Evolutionary conservation across 2,113 vertebrate genomes (phyloP).

Genomic region (Stegastes partitus): DNA sequence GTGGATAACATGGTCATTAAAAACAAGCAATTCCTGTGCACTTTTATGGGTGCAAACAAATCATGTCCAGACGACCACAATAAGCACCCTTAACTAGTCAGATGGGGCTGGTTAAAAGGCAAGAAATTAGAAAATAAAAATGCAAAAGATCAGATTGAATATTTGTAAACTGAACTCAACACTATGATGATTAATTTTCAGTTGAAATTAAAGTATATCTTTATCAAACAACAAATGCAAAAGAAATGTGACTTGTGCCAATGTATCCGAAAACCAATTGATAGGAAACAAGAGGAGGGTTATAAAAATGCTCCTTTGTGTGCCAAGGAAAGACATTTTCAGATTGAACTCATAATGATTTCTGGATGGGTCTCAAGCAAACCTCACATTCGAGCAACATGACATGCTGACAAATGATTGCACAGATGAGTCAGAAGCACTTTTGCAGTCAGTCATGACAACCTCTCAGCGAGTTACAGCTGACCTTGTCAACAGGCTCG

Average conservation of each 20-base stretch:
- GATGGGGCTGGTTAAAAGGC: constrained; percentile 35
- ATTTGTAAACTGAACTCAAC: constrained; percentile 3
- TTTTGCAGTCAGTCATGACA: constrained; percentile 69
- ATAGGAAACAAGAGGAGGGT: neutral
- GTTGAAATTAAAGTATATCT: neutral
- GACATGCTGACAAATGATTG: constrained; percentile 68
- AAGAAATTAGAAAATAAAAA: constrained; percentile 2
- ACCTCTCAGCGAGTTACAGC: constrained; percentile 63
- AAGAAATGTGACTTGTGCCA: neutral
- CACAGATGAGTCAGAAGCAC: constrained; percentile 56
- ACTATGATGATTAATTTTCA: neutral
- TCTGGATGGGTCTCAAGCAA: constrained; percentile 25
- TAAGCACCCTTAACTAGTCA: constrained; percentile 57
- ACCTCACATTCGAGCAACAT: constrained; percentile 28
- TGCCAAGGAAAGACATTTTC: constrained; percentile 7
- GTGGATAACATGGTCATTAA: constrained; percentile 70
- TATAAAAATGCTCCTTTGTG: neutral
- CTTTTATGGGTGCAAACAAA: constrained; percentile 77
- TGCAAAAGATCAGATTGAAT: neutral
- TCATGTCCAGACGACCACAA: constrained; percentile 67
- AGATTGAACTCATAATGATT: constrained; percentile 4
- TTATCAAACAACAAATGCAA: neutral
- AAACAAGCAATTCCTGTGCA: constrained; percentile 68
- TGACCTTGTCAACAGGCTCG: constrained; percentile 71
- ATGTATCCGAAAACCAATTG: neutral